phyloP scores from a whole-genome alignment of 2,888 invertebrate genomes.

The Dysmachus trigonus region DNA sequence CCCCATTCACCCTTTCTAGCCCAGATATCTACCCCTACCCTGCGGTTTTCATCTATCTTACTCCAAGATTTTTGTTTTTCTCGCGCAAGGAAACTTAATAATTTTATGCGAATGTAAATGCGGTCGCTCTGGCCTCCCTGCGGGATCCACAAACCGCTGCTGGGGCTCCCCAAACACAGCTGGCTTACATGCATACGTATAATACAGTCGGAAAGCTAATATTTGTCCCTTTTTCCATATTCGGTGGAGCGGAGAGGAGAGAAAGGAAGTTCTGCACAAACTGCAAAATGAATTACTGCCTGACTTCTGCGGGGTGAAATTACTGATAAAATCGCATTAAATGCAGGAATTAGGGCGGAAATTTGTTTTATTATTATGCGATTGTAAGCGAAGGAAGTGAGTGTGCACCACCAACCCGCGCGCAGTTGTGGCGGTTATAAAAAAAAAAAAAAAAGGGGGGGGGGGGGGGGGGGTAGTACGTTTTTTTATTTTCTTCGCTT shows the following conservation, averaged over 20 bases:
- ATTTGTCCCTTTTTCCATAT: constrained; percentile 12
- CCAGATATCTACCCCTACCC: neutral
- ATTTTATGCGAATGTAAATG: neutral
- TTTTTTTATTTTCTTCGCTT: neutral
- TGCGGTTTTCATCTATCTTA: neutral
- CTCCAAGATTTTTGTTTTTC: neutral
- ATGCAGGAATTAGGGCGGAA: constrained; percentile 16
- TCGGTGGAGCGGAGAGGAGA: neutral
- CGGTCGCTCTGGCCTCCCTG: neutral
- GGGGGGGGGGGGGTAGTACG: neutral
- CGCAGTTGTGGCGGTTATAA: no score
- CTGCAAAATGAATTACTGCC: constrained; percentile 23
- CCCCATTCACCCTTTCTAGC: neutral
- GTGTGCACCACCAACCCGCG: neutral
- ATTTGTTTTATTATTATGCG: constrained; percentile 19
- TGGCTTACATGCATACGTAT: no score
- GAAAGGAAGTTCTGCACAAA: neutral
- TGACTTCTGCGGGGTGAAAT: constrained; percentile 4
- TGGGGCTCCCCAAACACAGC: neutral
- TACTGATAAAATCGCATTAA: constrained; percentile 30
- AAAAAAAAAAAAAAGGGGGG: no score
- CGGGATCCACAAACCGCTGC: neutral
- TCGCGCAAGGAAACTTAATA: neutral
- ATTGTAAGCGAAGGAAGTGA: neutral
- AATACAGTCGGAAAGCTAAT: neutral